These are phyloP conservation scores for Lithosia quadra DNA, from an alignment of 2,888 invertebrate genomes.

Conservation along the genomic window DNA sequence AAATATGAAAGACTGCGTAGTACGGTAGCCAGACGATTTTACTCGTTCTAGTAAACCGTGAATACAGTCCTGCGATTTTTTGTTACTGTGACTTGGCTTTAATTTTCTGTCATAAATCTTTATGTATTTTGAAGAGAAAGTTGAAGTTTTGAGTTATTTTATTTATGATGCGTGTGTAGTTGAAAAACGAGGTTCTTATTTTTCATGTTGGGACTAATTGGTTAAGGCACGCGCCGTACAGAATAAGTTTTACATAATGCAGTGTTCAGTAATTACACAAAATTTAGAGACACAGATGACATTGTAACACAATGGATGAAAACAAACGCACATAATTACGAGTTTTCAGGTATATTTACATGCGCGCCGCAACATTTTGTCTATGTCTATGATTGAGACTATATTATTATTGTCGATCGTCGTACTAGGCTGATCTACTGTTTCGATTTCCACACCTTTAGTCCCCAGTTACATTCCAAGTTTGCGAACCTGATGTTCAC, in stretches of 20 bases:
- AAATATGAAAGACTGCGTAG: conserved; percentile 80
- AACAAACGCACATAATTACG: background rate
- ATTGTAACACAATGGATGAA: background rate
- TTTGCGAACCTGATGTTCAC: too few relatives aligned
- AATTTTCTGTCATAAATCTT: conserved; percentile 44
- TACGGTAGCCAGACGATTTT: conserved; percentile 71
- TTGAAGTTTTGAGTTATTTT: conserved; percentile 27
- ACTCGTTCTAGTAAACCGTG: conserved; percentile 54
- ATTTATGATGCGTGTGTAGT: conserved; percentile 20
- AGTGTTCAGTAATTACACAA: background rate
- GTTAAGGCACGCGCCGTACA: background rate
- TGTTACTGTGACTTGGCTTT: conserved; percentile 39
- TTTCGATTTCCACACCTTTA: too few relatives aligned
- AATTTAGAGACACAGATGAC: background rate
- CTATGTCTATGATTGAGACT: too few relatives aligned
- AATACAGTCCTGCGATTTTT: conserved; percentile 54
- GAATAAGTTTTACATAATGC: background rate
- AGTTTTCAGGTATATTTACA: background rate
- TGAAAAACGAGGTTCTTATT: conserved; percentile 9
- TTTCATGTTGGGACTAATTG: conserved; percentile 1
- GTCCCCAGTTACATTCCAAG: too few relatives aligned
- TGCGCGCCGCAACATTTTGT: too few relatives aligned
- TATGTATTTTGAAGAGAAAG: conserved; percentile 40
- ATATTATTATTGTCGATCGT: too few relatives aligned
- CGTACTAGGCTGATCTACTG: too few relatives aligned